Conservation (phyloP, 2,797 vertebrate genomes). For the Acanthurus lineatus region DNA sequence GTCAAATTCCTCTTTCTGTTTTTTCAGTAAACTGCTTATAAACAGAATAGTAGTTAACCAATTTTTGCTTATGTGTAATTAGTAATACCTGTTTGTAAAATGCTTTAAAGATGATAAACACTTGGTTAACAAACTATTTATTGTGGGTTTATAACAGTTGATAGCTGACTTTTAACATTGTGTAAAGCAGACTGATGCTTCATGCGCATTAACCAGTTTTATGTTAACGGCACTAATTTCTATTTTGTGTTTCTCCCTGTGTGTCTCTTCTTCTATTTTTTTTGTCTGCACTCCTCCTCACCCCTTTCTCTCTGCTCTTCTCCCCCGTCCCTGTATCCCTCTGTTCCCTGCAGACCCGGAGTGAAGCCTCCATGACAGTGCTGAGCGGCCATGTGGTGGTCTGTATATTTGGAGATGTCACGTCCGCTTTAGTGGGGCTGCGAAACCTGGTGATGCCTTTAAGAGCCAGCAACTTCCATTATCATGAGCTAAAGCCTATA, state of each 20-base stretch:
- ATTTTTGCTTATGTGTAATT: constrained; percentile 32
- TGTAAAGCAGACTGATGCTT: constrained; percentile 10
- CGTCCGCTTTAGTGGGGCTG: constrained; percentile 97
- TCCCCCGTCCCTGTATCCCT: constrained; percentile 40
- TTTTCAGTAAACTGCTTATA: constrained; percentile 66
- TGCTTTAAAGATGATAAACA: constrained; percentile 5
- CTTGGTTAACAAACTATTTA: constrained; percentile 69
- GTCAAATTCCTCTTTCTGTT: constrained; percentile 27
- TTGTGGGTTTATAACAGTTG: constrained; percentile 61
- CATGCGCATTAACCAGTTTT: constrained; percentile 21
- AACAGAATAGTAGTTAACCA: constrained; percentile 68
- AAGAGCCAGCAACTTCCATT: constrained; percentile 99
- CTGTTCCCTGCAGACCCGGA: constrained; percentile 91
- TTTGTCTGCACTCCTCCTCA: constrained; percentile 37
- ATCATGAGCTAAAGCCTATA: constrained; percentile 98
- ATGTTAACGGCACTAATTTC: constrained; percentile 19
- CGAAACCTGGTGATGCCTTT: constrained; percentile 99
- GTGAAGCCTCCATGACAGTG: constrained; percentile 99
- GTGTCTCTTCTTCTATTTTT: constrained; percentile 18
- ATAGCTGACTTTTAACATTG: background rate
- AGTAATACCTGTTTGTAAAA: background rate
- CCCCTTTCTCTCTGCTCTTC: constrained; percentile 43
- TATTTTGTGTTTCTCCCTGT: constrained; percentile 31
- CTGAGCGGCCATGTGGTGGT: constrained; percentile 99
- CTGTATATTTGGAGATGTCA: constrained; percentile 99